Conservation (phyloP, 2,113 vertebrate species). For the Ramphastos sulfuratus region DNA sequence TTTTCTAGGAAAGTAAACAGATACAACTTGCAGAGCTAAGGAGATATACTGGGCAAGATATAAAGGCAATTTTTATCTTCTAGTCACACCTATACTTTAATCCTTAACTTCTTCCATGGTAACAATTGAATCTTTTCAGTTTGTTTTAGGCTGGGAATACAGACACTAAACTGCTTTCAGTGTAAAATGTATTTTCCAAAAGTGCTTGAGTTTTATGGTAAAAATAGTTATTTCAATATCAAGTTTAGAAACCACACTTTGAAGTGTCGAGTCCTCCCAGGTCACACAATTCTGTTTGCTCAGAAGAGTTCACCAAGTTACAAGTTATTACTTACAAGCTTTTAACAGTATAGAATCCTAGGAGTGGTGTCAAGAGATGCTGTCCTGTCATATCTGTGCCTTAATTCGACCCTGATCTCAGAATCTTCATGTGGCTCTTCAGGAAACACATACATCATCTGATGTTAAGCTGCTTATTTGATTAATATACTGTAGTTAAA, state of each 20-base stretch:
- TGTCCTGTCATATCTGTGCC: not conserved
- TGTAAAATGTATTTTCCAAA: not conserved
- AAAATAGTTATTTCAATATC: not conserved
- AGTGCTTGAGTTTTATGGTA: not conserved
- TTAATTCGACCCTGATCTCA: not conserved
- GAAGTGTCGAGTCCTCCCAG: not conserved
- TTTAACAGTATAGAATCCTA: not conserved
- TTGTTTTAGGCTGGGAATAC: not conserved
- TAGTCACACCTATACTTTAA: not conserved
- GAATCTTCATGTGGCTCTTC: not conserved
- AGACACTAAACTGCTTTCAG: not conserved
- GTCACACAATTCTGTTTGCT: not conserved
- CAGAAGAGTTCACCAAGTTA: not conserved
- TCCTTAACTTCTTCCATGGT: not conserved
- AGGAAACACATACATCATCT: not conserved
- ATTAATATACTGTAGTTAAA: not conserved
- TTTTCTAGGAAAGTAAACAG: not conserved
- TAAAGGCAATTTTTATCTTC: not conserved
- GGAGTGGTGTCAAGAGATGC: not conserved
- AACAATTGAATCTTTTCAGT: not conserved
- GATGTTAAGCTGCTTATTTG: not conserved
- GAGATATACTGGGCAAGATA: not conserved
- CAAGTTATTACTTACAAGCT: not conserved
- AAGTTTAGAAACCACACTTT: not conserved
- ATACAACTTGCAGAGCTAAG: not conserved